A percentile compares a stretch with the other conserved stretches of the same genome.
Conservation (phyloP, 2,888 invertebrate genomes). For the Drosophila falleni region DNA sequence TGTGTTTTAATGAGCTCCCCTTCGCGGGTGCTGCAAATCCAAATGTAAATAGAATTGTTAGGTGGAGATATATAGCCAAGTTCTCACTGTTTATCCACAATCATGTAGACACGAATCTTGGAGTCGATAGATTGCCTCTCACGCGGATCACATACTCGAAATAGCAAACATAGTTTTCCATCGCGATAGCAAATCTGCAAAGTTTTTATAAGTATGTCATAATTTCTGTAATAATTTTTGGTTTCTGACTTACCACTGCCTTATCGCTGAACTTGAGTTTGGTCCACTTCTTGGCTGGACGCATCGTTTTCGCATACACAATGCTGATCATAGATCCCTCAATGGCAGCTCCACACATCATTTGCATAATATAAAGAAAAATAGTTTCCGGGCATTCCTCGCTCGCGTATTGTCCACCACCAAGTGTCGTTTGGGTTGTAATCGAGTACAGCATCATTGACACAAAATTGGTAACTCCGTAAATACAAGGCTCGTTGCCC, state of each 20-base stretch:
- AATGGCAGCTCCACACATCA: constrained; percentile 88
- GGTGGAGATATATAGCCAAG: too few species aligned
- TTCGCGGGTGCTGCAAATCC: constrained; percentile 86
- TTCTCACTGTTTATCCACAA: constrained; percentile 82
- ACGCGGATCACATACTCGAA: constrained; percentile 92
- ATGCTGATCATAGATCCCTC: constrained; percentile 88
- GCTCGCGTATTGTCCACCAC: constrained; percentile 92
- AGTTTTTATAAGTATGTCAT: neutral
- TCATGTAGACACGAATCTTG: constrained; percentile 88
- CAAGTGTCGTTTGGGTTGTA: constrained; percentile 94
- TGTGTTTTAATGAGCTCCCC: constrained; percentile 92
- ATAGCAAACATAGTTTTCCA: constrained; percentile 91
- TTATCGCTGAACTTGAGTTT: constrained; percentile 93
- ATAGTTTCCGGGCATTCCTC: constrained; percentile 93
- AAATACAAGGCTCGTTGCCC: constrained; percentile 86
- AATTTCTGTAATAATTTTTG: neutral
- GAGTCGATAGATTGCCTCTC: constrained; percentile 93
- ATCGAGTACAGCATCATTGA: constrained; percentile 93
- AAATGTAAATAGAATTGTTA: neutral
- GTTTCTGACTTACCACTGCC: constrained; percentile 87
- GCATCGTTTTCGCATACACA: constrained; percentile 91
- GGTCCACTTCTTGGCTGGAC: constrained; percentile 91
- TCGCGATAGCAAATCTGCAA: constrained; percentile 91
- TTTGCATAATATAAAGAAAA: constrained; percentile 92
- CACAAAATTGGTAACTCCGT: constrained; percentile 88